A percentile compares a stretch with the other conserved stretches of the same genome.
Evolutionary conservation across 2,888 invertebrate genomes (phyloP).

Genomic region (Polietes domitor): DNA sequence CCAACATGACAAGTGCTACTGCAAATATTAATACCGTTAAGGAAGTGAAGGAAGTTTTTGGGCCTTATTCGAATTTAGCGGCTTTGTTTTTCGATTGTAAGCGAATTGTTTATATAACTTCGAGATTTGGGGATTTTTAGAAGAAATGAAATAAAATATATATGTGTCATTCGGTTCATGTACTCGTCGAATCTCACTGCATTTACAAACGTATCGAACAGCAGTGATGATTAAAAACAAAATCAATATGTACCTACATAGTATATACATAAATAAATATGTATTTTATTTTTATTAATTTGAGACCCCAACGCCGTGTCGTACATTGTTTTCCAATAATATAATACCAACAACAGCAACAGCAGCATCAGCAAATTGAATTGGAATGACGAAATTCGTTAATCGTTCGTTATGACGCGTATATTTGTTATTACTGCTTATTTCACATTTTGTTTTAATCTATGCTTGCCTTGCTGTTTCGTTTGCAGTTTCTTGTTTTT

Average conservation of each 20-base stretch:
- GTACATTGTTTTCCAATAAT: constrained; percentile 26
- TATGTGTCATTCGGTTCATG: no score
- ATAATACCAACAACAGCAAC: constrained; percentile 15
- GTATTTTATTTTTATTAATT: not conserved
- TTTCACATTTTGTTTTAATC: constrained; percentile 4
- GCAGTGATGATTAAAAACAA: constrained; percentile 1
- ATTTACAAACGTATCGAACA: not conserved
- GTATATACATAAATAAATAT: no score
- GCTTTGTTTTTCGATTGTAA: no score
- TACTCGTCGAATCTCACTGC: no score
- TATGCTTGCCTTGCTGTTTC: constrained; percentile 6
- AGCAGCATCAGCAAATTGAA: constrained; percentile 47
- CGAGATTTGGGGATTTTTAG: no score
- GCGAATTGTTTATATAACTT: no score
- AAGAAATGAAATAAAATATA: no score
- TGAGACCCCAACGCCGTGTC: not conserved
- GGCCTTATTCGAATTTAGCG: no score
- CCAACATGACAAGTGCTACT: no score
- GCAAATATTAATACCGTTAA: no score
- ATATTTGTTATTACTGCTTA: constrained; percentile 14
- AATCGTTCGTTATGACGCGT: constrained; percentile 44
- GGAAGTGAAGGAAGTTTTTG: no score
- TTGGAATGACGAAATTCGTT: constrained; percentile 50
- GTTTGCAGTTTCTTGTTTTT: constrained; percentile 17
- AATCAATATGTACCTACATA: not conserved